A percentile compares a stretch with the other conserved stretches of the same genome.
These are phyloP conservation scores for Odobenus rosmarus DNA, from an alignment of 2,113 vertebrate species.

Conservation along the genomic window DNA sequence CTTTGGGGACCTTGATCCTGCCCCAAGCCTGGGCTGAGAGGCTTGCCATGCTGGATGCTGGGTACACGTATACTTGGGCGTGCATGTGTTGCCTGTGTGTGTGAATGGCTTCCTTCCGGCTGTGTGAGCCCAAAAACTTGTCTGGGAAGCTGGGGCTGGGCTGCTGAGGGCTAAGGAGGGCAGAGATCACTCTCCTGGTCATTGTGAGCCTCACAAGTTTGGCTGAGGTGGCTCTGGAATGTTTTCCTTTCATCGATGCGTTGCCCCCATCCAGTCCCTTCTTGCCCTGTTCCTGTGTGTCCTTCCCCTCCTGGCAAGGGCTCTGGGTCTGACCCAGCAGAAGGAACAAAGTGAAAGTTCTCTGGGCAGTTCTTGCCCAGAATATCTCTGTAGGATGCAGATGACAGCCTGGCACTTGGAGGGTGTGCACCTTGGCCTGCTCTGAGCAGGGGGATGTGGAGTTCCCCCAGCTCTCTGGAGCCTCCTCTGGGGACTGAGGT, in stretches of 20 bases:
- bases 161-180: background rate
- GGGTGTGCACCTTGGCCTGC: background rate
- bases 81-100: background rate
- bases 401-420: rapidly evolving
- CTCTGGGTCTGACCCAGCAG: background rate
- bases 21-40: background rate
- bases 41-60: background rate
- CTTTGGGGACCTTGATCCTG: background rate
- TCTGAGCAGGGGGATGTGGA: background rate
- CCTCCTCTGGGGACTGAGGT: background rate
- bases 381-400: background rate
- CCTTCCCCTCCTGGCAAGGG: background rate
- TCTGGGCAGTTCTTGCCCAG: background rate
- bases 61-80: rapidly evolving
- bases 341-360: background rate
- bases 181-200: background rate
- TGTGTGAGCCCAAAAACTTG: background rate
- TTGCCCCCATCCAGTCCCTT: no score
- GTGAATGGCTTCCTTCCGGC: background rate
- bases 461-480: background rate
- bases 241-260: background rate
- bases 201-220: background rate
- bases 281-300: background rate
- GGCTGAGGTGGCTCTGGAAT: rapidly evolving
- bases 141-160: background rate